Conservation (phyloP, 2,888 invertebrate genomes). For the Xanthia togata region DNA sequence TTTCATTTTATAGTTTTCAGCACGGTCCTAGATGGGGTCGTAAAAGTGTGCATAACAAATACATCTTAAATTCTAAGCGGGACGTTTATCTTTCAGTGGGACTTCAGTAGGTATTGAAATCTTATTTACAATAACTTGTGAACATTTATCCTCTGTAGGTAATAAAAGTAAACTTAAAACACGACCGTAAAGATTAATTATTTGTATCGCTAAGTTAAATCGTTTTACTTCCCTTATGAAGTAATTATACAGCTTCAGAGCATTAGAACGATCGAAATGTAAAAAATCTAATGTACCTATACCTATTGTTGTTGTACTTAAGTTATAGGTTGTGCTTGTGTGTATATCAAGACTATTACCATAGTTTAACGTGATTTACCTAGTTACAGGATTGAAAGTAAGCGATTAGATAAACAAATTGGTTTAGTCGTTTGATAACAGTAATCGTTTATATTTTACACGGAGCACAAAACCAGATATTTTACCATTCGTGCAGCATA, state of each 20-base stretch:
- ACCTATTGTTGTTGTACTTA: background rate
- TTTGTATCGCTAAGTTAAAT: constrained; percentile 5
- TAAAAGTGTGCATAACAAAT: constrained; percentile 26
- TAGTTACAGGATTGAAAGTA: constrained; percentile 9
- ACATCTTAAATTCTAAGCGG: constrained; percentile 17
- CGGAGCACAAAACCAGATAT: no score
- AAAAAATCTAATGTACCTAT: background rate
- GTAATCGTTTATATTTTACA: no score
- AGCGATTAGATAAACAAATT: constrained; percentile 25
- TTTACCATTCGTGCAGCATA: background rate
- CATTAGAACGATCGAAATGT: background rate
- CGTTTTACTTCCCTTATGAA: constrained; percentile 28
- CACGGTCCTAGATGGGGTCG: constrained; percentile 4
- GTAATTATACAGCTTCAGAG: constrained; percentile 14
- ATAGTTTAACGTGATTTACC: constrained; percentile 3
- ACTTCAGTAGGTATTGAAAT: background rate
- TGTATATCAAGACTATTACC: no score
- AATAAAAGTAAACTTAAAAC: constrained; percentile 14
- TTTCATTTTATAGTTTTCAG: constrained; percentile 31
- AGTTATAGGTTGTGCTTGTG: no score
- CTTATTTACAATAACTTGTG: constrained; percentile 13
- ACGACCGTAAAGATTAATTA: background rate
- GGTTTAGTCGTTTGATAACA: constrained; percentile 2
- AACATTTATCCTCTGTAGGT: constrained; percentile 1
- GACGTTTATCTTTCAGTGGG: background rate